Conservation (phyloP, 1,140 invertebrate genomes). For the Drosophila serrata region DNA sequence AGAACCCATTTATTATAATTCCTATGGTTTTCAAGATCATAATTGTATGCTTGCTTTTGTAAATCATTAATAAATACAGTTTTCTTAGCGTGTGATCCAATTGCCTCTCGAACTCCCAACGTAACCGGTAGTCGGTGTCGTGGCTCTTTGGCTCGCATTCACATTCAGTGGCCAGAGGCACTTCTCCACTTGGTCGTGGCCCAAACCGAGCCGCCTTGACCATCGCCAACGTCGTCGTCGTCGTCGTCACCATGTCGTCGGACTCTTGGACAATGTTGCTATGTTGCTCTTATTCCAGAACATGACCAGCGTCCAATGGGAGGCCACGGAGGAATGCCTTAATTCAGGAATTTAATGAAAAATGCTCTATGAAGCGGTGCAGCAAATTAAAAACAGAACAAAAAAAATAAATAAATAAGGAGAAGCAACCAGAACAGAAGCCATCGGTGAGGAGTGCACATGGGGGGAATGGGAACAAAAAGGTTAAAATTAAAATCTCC, state of each 20-base stretch:
- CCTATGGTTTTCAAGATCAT: not conserved
- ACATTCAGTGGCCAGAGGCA: constrained; percentile 21
- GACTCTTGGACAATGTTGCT: constrained; percentile 72
- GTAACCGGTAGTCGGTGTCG: constrained; percentile 53
- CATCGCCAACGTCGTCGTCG: constrained; percentile 35
- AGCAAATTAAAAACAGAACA: constrained; percentile 70
- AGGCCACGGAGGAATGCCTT: constrained; percentile 71
- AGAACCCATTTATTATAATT: constrained; percentile 7
- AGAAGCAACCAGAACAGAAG: constrained; percentile 59
- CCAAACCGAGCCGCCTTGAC: constrained; percentile 28
- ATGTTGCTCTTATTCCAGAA: constrained; percentile 82
- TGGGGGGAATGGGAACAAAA: constrained; percentile 54
- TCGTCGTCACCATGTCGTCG: constrained; percentile 74
- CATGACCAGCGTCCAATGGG: constrained; percentile 67
- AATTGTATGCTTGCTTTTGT: constrained; percentile 7
- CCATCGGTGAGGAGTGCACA: constrained; percentile 22
- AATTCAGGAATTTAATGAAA: constrained; percentile 84
- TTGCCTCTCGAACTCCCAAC: constrained; percentile 35
- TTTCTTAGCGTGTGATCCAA: constrained; percentile 37
- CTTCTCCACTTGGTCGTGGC: constrained; percentile 35
- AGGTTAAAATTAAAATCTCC: constrained; percentile 79
- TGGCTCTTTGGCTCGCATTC: constrained; percentile 49
- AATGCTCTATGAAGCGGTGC: constrained; percentile 81
- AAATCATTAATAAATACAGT: constrained; percentile 16
- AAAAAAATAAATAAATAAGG: constrained; percentile 1